Evolutionary conservation across 1,140 invertebrate species (phyloP).

Genomic region (Zaprionus camerounensis): DNA sequence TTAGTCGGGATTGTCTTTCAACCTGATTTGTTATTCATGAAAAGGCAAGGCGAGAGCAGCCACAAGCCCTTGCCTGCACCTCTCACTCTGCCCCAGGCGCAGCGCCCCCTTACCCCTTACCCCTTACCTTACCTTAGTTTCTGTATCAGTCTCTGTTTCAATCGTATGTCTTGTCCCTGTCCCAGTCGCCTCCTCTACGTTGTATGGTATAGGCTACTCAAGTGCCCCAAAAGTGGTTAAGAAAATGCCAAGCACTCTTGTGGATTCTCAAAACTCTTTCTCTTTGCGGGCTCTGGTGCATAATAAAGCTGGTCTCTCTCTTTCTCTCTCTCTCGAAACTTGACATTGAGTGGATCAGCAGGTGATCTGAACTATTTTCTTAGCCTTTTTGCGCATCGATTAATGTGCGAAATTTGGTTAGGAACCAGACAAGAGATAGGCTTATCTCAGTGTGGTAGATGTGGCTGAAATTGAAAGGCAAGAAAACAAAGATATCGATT

Average conservation of each 20-base stretch:
- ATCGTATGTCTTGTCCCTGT: neutral
- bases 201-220: conserved; percentile 4
- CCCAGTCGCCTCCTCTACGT: neutral
- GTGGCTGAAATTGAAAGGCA: conserved; percentile 29
- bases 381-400: conserved; percentile 6
- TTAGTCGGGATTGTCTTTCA: conserved; percentile 68
- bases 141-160: neutral
- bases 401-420: conserved; percentile 24
- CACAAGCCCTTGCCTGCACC: neutral
- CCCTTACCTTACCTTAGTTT: neutral
- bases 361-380: conserved; percentile 27
- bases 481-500: neutral
- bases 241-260: conserved; percentile 74
- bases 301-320: conserved; percentile 60
- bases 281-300: conserved; percentile 53
- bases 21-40: conserved; percentile 81
- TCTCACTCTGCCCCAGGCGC: neutral
- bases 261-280: conserved; percentile 44
- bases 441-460: conserved; percentile 1
- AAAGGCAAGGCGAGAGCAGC: conserved; percentile 48
- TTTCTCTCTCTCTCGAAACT: neutral
- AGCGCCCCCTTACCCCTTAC: neutral
- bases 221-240: conserved; percentile 70
- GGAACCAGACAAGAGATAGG: neutral
- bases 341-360: conserved; percentile 40